These are phyloP conservation scores for Agrochola lychnidis DNA, from an alignment of 2,888 invertebrate species.

Conservation along the genomic window DNA sequence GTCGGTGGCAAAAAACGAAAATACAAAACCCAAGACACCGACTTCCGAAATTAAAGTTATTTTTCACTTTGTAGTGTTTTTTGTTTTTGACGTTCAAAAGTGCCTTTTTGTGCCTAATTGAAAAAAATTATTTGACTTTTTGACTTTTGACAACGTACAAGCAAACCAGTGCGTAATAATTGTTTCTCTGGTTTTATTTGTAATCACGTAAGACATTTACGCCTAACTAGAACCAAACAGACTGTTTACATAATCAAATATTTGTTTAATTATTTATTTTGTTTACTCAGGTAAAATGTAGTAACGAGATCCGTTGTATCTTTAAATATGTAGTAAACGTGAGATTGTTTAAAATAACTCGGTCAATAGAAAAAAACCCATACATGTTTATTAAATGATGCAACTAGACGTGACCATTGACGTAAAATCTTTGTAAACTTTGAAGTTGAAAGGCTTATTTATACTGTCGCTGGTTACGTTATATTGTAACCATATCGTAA, in stretches of 20 bases:
- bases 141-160: no score
- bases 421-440: slow-evolving; percentile 3
- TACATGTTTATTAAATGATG: not conserved
- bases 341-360: not conserved
- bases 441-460: not conserved
- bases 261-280: not conserved
- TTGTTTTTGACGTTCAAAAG: no score
- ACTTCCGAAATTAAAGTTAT: no score
- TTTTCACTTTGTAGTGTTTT: no score
- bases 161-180: not conserved
- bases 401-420: not conserved
- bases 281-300: not conserved
- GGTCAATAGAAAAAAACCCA: slow-evolving; percentile 1
- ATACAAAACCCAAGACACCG: no score
- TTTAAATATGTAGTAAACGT: not conserved
- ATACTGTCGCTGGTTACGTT: not conserved
- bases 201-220: not conserved
- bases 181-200: not conserved
- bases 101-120: no score
- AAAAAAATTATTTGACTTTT: no score
- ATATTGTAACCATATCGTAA: not conserved
- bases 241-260: slow-evolving; percentile 3
- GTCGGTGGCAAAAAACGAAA: no score
- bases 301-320: not conserved
- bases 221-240: not conserved